These are phyloP conservation scores for Ceratina australensis DNA, from an alignment of 1,140 invertebrate species.

Conservation along the genomic window DNA sequence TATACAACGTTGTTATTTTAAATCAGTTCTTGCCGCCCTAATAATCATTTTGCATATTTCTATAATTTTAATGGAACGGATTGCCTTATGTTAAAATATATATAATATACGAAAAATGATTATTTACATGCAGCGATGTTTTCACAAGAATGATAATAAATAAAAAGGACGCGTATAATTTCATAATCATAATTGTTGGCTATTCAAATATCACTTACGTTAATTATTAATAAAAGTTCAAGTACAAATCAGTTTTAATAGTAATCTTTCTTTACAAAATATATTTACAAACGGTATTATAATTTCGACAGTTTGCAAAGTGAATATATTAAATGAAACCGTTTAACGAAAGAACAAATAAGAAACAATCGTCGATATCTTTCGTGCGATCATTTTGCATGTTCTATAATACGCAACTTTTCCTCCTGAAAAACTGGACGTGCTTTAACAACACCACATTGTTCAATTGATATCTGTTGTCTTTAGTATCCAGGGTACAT, in stretches of 20 bases:
- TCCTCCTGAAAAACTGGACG: conserved; percentile 19
- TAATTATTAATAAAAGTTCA: conserved; percentile 31
- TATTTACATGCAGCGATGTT: conserved; percentile 49
- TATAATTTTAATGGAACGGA: conserved; percentile 42
- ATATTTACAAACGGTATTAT: conserved; percentile 44
- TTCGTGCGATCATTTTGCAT: neutral
- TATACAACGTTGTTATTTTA: conserved; percentile 58
- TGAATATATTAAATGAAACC: conserved; percentile 33
- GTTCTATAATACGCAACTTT: neutral
- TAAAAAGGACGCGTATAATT: conserved; percentile 48
- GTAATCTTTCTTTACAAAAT: conserved; percentile 45
- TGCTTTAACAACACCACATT: conserved; percentile 27
- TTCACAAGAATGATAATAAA: conserved; percentile 61
- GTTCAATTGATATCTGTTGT: conserved; percentile 14
- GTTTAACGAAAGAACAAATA: conserved; percentile 32
- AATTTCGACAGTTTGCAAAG: conserved; percentile 15
- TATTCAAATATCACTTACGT: conserved; percentile 29
- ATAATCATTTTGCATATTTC: conserved; percentile 27
- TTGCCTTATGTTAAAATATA: conserved; percentile 46
- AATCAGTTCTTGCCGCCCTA: conserved; percentile 55
- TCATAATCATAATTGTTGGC: conserved; percentile 36
- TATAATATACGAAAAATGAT: conserved; percentile 41
- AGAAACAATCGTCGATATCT: neutral
- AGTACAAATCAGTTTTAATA: conserved; percentile 44
- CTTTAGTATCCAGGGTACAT: conserved; percentile 16